Evolutionary conservation across 2,797 vertebrate species (phyloP), one percentile per base, ranked within the genome.

Genomic region (Enteromius fasciolatus): DNA sequence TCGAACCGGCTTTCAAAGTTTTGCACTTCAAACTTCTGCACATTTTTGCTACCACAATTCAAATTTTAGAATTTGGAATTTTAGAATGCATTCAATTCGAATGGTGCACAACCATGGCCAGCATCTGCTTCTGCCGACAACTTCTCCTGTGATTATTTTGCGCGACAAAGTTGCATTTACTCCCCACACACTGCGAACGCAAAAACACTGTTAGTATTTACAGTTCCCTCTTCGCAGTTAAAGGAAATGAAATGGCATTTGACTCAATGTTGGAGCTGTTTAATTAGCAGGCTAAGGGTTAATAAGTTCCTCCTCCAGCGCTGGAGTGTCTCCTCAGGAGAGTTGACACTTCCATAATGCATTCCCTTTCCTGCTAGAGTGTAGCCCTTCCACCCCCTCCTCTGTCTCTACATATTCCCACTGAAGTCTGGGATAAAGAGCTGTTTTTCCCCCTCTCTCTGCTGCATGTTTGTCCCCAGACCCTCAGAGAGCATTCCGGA

Each of bases 401-500:
- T 39, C 44, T 36, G 0, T 82, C 79, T 84, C 63, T 92, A 89
- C 91, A 92, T 93, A 94, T 94, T 94, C 94, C 92, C 76, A 94
- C 91, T 94, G 94, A 95, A 92, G 94, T 93, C 86, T 76, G 17
- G 90, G 91, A 94, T 95, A 92, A 94, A 94, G 93, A 93, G 91
- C 90, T 92, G 91, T 92, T 93, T 92, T 92, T 69, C 68, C 76
- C 77, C 33, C 59, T 64, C 88, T 91, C 91, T 89, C 86, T 86
- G 70, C 87, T 80, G 83, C 80, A 90, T 93, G 93, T 94, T 94
- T 94, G 93, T 94, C 92, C 91, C 92, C 76, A 87, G 87, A 91
- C 90, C 90, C 90, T 90, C 88, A 87, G 92, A 92, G 90, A 89
- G 89, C 86, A 86, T 90, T 88, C 86, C 85, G 81, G 84, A 85